Percentiles rank a stretch among this genome's conserved stretches.
Evolutionary conservation across 1,140 invertebrate species (phyloP).

Genomic region (Apis cerana): DNA sequence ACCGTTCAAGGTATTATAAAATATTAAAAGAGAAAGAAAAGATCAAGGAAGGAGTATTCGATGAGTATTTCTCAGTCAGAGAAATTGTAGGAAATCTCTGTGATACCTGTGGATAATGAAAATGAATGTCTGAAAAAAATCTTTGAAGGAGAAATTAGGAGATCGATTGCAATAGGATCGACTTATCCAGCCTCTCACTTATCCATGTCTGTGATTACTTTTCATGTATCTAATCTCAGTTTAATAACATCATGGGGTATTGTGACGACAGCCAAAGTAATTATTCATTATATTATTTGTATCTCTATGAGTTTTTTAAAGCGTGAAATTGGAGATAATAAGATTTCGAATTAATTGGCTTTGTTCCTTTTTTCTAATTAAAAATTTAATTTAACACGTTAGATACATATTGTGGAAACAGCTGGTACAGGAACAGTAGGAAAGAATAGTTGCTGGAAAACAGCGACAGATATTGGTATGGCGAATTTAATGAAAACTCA

Average conservation of each 20-base stretch:
- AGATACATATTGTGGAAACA: constrained; percentile 66
- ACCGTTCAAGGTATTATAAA: constrained; percentile 56
- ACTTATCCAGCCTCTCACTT: constrained; percentile 56
- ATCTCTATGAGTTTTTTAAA: background rate
- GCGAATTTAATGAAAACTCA: constrained; percentile 59
- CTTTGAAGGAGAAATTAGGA: constrained; percentile 56
- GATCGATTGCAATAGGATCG: constrained; percentile 30
- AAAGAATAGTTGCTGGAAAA: constrained; percentile 41
- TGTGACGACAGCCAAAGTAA: constrained; percentile 56
- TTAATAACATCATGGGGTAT: constrained; percentile 53
- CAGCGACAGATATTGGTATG: constrained; percentile 39
- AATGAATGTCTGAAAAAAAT: constrained; percentile 42
- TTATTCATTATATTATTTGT: background rate
- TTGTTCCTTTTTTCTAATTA: background rate
- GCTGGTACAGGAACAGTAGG: constrained; percentile 57
- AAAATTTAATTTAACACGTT: background rate
- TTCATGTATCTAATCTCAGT: constrained; percentile 55
- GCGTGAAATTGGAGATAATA: background rate
- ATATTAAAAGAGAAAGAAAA: background rate
- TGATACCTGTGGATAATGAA: constrained; percentile 30
- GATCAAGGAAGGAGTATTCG: too few relatives aligned
- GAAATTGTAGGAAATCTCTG: constrained; percentile 44
- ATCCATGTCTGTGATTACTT: constrained; percentile 52
- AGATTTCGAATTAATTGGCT: background rate
- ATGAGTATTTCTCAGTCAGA: background rate